Evolutionary conservation across 2,797 vertebrate species (phyloP).

Genomic region (Sebastes ruberrimus): DNA sequence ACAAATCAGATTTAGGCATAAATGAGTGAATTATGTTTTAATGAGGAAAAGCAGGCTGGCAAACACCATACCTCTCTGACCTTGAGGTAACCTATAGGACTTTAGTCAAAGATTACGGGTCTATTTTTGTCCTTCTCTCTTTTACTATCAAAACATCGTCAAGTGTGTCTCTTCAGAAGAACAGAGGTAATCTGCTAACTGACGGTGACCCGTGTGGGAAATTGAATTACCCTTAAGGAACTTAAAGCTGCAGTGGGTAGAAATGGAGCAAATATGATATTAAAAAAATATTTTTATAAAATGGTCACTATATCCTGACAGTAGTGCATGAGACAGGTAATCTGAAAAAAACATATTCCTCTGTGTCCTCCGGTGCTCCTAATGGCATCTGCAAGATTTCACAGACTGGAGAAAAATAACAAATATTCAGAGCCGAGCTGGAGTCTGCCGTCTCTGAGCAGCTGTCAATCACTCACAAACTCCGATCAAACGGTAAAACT

Average conservation of each 20-base stretch:
- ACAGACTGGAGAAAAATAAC: too few species aligned
- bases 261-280: too few species aligned
- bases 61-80: background rate
- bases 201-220: background rate
- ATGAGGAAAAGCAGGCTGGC: background rate
- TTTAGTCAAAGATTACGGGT: slow-evolving; percentile 30
- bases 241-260: background rate
- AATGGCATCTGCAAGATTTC: too few species aligned
- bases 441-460: too few species aligned
- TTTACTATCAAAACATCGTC: slow-evolving; percentile 24
- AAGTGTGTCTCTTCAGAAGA: slow-evolving; percentile 2
- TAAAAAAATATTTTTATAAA: too few species aligned
- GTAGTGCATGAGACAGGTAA: too few species aligned
- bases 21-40: background rate
- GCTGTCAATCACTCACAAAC: too few species aligned
- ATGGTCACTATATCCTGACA: too few species aligned
- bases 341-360: too few species aligned
- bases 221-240: background rate
- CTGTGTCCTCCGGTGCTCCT: too few species aligned
- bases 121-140: slow-evolving; percentile 41
- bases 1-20: background rate
- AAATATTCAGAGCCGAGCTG: too few species aligned
- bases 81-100: slow-evolving; percentile 27
- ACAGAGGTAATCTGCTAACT: background rate
- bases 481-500: too few species aligned